A percentile compares a stretch with the other conserved stretches of the same genome.
phyloP scores from a whole-genome alignment of 1,140 invertebrate species.

The Medauroidea extradentata region DNA sequence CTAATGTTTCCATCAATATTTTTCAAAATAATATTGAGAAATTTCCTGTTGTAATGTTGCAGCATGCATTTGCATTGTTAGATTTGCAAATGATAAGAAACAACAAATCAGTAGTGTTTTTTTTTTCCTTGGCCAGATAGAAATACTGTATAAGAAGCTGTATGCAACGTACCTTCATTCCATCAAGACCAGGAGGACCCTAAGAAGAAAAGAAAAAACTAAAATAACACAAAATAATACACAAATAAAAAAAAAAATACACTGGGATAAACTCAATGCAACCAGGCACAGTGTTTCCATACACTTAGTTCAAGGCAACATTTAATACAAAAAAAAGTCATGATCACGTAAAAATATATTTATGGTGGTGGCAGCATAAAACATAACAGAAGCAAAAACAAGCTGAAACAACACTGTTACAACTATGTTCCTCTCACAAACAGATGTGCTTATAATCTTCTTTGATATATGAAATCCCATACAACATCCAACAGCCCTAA shows the following conservation, averaged over 20 bases:
- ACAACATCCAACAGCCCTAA: too few relatives aligned
- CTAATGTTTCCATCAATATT: constrained; percentile 1
- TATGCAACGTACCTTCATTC: constrained; percentile 59
- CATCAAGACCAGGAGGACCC: constrained; percentile 67
- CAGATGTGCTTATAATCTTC: too few relatives aligned
- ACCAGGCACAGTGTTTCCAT: too few relatives aligned
- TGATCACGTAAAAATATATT: constrained; percentile 12
- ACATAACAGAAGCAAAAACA: neutral
- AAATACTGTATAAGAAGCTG: neutral
- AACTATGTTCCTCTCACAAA: too few relatives aligned
- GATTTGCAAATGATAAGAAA: constrained; percentile 4
- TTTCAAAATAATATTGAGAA: neutral
- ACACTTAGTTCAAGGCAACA: too few relatives aligned
- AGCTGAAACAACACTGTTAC: neutral
- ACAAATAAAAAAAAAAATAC: too few relatives aligned
- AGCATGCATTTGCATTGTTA: neutral
- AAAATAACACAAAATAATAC: constrained; percentile 14
- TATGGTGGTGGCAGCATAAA: neutral
- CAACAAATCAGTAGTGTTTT: neutral
- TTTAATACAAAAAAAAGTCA: constrained; percentile 12
- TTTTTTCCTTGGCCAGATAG: neutral
- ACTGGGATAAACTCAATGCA: too few relatives aligned
- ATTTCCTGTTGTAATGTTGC: neutral
- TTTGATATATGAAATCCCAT: too few relatives aligned
- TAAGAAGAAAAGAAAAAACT: constrained; percentile 40